These are phyloP conservation scores for Oryzias sinensis DNA, from an alignment of 2,797 vertebrate genomes.

Conservation along the genomic window DNA sequence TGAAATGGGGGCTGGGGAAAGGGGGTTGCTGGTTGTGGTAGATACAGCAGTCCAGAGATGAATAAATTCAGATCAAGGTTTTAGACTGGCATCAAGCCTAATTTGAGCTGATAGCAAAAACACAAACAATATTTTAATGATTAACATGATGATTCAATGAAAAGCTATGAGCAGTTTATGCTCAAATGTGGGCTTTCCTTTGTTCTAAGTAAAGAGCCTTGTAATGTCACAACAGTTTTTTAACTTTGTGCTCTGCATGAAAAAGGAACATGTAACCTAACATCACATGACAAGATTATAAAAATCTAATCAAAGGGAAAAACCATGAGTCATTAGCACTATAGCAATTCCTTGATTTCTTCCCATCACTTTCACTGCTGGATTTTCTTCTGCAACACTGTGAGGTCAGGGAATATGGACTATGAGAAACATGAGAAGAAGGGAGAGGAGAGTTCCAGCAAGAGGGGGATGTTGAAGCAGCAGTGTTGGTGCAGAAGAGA, in stretches of 20 bases:
- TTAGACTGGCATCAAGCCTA: background rate
- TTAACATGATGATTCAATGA: too few species aligned
- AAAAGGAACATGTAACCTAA: too few species aligned
- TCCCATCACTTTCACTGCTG: slow-evolving; percentile 33
- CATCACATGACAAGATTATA: slow-evolving; percentile 9
- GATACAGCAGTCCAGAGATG: background rate
- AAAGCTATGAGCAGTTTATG: too few species aligned
- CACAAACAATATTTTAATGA: too few species aligned
- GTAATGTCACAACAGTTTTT: slow-evolving; percentile 20
- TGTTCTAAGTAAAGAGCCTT: background rate
- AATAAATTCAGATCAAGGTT: background rate
- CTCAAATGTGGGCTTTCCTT: too few species aligned
- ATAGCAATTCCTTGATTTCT: slow-evolving; percentile 35
- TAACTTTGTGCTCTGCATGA: slow-evolving; percentile 1
- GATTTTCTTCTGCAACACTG: slow-evolving; percentile 35
- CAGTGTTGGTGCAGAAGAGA: slow-evolving; percentile 44
- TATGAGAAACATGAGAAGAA: slow-evolving; percentile 43
- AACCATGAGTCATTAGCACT: slow-evolving; percentile 37
- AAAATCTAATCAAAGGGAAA: slow-evolving; percentile 37
- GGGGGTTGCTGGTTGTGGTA: too few species aligned
- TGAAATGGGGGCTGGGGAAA: too few species aligned
- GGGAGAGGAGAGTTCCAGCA: slow-evolving; percentile 41
- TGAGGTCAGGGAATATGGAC: slow-evolving; percentile 24
- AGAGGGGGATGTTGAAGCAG: slow-evolving; percentile 28
- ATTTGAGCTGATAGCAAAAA: background rate